Percentiles rank a stretch among this genome's conserved stretches.
These are phyloP conservation scores for Amphibalanus amphitrite DNA, from an alignment of 1,140 invertebrate species.

Conservation along the genomic window DNA sequence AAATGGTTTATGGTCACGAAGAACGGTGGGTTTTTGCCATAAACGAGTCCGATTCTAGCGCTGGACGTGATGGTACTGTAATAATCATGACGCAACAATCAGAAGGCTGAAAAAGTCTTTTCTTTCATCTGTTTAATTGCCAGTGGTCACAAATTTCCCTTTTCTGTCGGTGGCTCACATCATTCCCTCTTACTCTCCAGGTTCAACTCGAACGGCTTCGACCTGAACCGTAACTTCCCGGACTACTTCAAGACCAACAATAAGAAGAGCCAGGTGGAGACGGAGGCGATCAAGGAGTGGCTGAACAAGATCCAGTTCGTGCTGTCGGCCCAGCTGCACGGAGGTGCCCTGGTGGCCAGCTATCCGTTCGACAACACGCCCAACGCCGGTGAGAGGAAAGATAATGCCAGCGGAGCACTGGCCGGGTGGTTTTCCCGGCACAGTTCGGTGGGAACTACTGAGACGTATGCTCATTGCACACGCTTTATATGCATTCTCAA, in stretches of 20 bases:
- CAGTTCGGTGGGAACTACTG: no score
- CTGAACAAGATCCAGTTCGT: slow-evolving; percentile 81
- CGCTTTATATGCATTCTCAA: no score
- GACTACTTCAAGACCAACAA: slow-evolving; percentile 79
- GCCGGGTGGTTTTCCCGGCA: no score
- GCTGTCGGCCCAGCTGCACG: slow-evolving; percentile 74
- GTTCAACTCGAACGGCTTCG: slow-evolving; percentile 60
- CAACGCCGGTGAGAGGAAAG: not conserved
- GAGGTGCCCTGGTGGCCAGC: slow-evolving; percentile 76
- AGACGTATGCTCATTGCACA: no score
- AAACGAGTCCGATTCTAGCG: no score
- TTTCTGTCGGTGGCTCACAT: not conserved
- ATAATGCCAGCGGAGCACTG: no score
- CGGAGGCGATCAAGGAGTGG: slow-evolving; percentile 85
- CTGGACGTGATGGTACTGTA: no score
- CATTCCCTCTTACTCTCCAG: not conserved
- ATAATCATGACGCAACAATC: no score
- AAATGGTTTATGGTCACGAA: no score
- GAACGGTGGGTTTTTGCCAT: no score
- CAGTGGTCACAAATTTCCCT: not conserved
- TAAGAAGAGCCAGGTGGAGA: slow-evolving; percentile 72
- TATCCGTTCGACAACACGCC: slow-evolving; percentile 78
- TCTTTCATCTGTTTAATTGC: no score
- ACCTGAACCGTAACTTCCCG: slow-evolving; percentile 81
- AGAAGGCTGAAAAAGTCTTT: no score